A percentile compares a stretch with the other conserved stretches of the same genome.
Conservation (phyloP, 2,797 vertebrate species). For the Pantherophis vulpinus region DNA sequence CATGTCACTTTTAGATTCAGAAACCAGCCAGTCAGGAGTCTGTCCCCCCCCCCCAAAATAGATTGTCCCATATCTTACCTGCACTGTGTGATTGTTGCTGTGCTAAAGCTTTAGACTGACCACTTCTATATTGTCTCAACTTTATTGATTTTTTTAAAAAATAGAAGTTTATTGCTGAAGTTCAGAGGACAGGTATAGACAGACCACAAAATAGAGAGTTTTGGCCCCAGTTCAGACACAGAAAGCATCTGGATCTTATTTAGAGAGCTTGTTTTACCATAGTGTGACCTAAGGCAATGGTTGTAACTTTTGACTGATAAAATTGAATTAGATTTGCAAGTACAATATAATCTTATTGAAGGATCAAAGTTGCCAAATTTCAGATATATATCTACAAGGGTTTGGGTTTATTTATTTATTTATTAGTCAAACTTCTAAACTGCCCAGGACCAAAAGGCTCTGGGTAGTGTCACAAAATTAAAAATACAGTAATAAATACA, state of each 20-base stretch:
- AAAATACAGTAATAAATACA: background rate
- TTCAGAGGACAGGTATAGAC: background rate
- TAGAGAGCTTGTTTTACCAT: background rate
- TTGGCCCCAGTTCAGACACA: background rate
- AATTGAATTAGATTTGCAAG: background rate
- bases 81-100: background rate
- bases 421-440: background rate
- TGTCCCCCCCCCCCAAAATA: background rate
- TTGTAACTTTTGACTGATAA: background rate
- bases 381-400: background rate
- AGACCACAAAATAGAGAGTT: background rate
- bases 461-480: background rate
- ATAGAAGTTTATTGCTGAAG: background rate
- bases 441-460: background rate
- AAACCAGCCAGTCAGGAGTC: background rate
- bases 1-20: background rate
- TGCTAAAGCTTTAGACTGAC: background rate
- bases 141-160: background rate
- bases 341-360: background rate
- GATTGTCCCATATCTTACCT: background rate
- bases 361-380: background rate
- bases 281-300: background rate
- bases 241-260: background rate
- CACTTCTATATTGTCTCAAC: background rate
- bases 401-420: background rate